Conservation (phyloP, 1,140 invertebrate species). For the Pseudomyrmex cubaensis region DNA sequence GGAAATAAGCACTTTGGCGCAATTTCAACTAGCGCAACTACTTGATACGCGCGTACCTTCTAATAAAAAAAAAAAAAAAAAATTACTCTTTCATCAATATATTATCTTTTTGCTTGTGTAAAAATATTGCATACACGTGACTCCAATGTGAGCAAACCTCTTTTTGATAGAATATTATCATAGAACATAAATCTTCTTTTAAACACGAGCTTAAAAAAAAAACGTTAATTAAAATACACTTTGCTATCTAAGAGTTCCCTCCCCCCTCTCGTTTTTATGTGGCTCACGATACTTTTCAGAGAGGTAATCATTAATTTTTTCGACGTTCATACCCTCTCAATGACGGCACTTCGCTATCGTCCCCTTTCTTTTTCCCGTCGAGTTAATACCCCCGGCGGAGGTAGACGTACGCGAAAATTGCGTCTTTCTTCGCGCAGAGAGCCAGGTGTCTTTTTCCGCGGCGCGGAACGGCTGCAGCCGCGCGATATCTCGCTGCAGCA, state of each 20-base stretch:
- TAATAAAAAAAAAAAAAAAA: no score
- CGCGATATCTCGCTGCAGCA: constrained; percentile 70
- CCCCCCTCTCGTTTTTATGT: neutral
- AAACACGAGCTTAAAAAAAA: neutral
- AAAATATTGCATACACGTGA: no score
- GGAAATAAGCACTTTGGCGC: neutral
- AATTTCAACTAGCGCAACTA: no score
- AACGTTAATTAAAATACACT: constrained; percentile 13
- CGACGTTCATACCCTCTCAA: constrained; percentile 10
- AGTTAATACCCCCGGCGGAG: constrained; percentile 64
- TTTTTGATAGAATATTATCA: no score
- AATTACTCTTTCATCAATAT: no score
- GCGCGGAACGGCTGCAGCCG: constrained; percentile 55
- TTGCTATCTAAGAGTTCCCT: neutral
- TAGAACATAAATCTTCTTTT: no score
- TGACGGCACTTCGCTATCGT: constrained; percentile 28
- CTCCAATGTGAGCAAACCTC: no score
- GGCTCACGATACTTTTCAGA: neutral
- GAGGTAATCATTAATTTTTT: constrained; percentile 3
- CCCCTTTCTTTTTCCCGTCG: constrained; percentile 59
- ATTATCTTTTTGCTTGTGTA: no score
- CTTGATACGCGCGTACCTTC: no score
- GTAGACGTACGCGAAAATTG: constrained; percentile 71
- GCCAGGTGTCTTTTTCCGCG: constrained; percentile 58
- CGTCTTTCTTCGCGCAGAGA: constrained; percentile 65